Evolutionary conservation across 2,888 invertebrate genomes (phyloP).

Genomic region (Diogma glabrata): DNA sequence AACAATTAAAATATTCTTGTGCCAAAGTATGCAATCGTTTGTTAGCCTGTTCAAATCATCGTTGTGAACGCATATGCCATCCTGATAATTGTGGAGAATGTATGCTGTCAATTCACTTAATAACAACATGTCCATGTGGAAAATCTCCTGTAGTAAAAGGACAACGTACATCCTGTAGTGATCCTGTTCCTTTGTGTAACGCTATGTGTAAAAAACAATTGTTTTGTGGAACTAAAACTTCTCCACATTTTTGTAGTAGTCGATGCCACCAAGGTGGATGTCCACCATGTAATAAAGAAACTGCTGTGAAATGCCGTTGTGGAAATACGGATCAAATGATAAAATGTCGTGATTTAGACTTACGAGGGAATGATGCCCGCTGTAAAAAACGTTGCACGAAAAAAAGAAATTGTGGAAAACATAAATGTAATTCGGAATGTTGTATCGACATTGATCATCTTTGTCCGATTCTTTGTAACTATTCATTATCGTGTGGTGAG

Average conservation of each 20-base stretch:
- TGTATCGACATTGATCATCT: slow-evolving; percentile 79
- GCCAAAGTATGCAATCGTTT: slow-evolving; percentile 46
- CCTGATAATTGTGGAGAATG: slow-evolving; percentile 54
- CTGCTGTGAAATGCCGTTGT: slow-evolving; percentile 71
- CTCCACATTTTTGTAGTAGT: slow-evolving; percentile 51
- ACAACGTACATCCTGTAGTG: slow-evolving; percentile 57
- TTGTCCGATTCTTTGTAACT: slow-evolving; percentile 73
- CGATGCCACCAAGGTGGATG: slow-evolving; percentile 61
- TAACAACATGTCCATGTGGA: slow-evolving; percentile 67
- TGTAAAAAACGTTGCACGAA: slow-evolving; percentile 89
- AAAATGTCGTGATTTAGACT: slow-evolving; percentile 57
- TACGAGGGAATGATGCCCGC: slow-evolving; percentile 58
- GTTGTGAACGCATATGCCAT: slow-evolving; percentile 57
- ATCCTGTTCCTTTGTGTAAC: slow-evolving; percentile 73
- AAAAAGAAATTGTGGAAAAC: slow-evolving; percentile 73
- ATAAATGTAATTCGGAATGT: slow-evolving; percentile 82
- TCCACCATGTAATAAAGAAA: slow-evolving; percentile 63
- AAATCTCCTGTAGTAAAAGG: slow-evolving; percentile 40
- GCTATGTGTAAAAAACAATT: slow-evolving; percentile 53
- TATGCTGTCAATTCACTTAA: slow-evolving; percentile 43
- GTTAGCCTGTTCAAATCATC: slow-evolving; percentile 57
- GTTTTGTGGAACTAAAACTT: slow-evolving; percentile 56
- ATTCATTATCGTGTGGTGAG: slow-evolving; percentile 66
- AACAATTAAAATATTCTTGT: slow-evolving; percentile 45
- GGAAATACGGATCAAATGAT: slow-evolving; percentile 74